Evolutionary conservation across 2,113 vertebrate genomes (phyloP).

Genomic region (Semicossyphus pulcher): DNA sequence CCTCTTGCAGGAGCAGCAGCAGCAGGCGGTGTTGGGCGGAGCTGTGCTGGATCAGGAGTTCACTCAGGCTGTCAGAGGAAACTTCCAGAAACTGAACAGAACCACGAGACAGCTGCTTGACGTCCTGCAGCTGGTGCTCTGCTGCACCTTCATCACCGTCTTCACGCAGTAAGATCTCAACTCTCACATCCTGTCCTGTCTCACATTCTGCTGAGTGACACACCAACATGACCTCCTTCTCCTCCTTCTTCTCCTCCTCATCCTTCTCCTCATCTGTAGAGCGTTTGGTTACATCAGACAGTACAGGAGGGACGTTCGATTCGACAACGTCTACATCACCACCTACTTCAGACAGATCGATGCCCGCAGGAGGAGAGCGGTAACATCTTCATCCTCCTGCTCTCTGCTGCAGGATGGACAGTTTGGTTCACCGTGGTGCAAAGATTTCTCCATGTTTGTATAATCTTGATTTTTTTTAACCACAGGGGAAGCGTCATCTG

Average conservation of each 20-base stretch:
- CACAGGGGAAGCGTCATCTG: conserved; percentile 59
- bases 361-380: conserved; percentile 39
- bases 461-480: background rate
- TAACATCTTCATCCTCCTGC: conserved; percentile 4
- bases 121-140: conserved; percentile 52
- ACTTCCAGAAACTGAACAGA: background rate
- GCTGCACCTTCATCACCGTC: conserved; percentile 67
- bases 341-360: conserved; percentile 68
- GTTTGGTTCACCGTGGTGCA: too few species aligned
- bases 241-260: background rate
- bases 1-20: conserved; percentile 50
- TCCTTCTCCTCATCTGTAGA: conserved; percentile 25
- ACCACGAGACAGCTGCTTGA: background rate
- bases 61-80: background rate
- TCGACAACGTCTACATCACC: conserved; percentile 76
- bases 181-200: too few species aligned
- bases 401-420: too few species aligned
- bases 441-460: too few species aligned
- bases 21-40: conserved; percentile 39
- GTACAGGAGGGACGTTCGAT: conserved; percentile 58
- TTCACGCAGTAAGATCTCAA: conserved; percentile 52
- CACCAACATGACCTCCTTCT: background rate
- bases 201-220: background rate
- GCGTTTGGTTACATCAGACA: conserved; percentile 43
- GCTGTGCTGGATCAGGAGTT: conserved; percentile 36